Conservation (phyloP, 1,140 invertebrate species). For the Diachasma alloeum region DNA sequence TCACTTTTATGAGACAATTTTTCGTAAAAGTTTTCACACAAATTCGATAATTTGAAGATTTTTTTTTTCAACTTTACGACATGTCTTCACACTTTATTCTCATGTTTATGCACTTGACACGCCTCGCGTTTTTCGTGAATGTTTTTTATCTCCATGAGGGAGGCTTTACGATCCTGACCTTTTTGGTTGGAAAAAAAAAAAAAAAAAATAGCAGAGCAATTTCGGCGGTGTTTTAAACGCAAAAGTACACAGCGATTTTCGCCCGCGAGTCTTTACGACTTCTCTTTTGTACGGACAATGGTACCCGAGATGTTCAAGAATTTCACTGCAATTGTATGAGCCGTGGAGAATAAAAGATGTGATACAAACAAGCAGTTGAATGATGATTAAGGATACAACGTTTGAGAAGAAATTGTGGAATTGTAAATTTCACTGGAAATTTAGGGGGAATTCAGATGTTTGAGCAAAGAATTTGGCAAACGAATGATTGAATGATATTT, state of each 20-base stretch:
- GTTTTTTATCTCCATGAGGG: conserved; percentile 36
- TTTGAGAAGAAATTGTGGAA: too few relatives aligned
- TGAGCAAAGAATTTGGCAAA: too few relatives aligned
- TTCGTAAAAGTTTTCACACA: background rate
- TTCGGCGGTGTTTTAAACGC: conserved; percentile 19
- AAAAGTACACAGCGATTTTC: conserved; percentile 1
- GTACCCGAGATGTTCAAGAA: background rate
- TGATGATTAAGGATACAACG: background rate
- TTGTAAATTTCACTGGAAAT: too few relatives aligned
- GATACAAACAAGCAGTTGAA: background rate
- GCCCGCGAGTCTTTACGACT: background rate
- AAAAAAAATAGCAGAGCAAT: conserved; percentile 10
- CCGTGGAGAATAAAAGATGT: background rate
- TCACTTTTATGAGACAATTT: too few relatives aligned
- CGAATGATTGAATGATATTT: too few relatives aligned
- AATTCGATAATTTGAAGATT: background rate
- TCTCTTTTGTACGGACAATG: background rate
- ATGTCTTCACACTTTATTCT: background rate
- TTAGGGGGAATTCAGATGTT: too few relatives aligned
- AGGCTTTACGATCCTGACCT: conserved; percentile 41
- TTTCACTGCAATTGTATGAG: background rate
- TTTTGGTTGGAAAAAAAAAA: conserved; percentile 19
- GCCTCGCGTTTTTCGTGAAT: background rate
- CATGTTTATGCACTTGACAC: background rate
- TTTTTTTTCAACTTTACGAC: background rate